phyloP scores from a whole-genome alignment of 2,888 invertebrate species.

The Nephrocerus scutellatus region DNA sequence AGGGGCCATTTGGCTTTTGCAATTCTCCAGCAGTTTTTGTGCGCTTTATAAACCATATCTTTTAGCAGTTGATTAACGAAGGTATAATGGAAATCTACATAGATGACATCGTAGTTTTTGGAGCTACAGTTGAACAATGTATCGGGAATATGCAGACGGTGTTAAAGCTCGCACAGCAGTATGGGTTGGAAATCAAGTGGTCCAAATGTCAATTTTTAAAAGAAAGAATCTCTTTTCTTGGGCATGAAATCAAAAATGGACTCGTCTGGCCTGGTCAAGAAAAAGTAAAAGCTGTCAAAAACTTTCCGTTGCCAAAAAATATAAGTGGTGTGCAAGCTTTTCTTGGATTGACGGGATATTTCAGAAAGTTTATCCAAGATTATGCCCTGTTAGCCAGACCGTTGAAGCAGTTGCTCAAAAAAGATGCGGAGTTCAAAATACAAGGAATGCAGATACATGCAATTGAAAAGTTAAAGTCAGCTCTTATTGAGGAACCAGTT shows the following conservation, averaged over 20 bases:
- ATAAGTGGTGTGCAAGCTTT: constrained; percentile 14
- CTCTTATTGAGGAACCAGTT: no score
- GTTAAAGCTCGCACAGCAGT: constrained; percentile 4
- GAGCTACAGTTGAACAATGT: constrained; percentile 5
- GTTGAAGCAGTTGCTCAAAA: no score
- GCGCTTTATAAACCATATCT: constrained; percentile 20
- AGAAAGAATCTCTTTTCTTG: constrained; percentile 9
- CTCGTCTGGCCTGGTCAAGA: constrained; percentile 14
- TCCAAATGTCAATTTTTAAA: constrained; percentile 13
- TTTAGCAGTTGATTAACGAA: constrained; percentile 12
- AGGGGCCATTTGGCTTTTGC: constrained; percentile 40
- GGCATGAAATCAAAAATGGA: constrained; percentile 11
- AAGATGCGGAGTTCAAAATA: no score
- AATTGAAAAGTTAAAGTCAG: no score
- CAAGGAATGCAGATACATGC: no score
- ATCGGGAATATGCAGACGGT: constrained; percentile 17
- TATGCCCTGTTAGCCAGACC: no score
- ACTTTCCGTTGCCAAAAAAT: constrained; percentile 15
- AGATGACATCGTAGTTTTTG: constrained; percentile 18
- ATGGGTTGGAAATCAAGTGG: constrained; percentile 13
- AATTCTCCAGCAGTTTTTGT: constrained; percentile 38
- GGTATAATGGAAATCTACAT: constrained; percentile 12
- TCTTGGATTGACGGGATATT: constrained; percentile 16
- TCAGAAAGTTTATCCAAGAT: constrained; percentile 10
- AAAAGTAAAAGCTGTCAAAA: no score